Evolutionary conservation across 2,797 vertebrate genomes (phyloP), one percentile per base, ranked within the genome.

Genomic region (Sebastes matsubarae): DNA sequence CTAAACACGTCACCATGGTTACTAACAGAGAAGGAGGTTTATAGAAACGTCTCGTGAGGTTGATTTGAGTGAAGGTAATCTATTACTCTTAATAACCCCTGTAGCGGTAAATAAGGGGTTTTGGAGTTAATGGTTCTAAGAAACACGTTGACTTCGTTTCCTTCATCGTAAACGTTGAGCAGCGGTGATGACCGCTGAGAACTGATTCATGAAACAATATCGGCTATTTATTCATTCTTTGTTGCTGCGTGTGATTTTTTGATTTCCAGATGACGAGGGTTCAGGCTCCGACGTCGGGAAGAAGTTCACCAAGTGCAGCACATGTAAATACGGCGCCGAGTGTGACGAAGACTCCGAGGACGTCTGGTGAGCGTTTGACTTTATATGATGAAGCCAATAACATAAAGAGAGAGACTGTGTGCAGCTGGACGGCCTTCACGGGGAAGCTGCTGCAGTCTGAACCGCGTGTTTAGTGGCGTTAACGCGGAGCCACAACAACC

Each of bases 291-390:
- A 98, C 82, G 94, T 93, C 6, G 96, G 96, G 87, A 97, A 96
- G 91, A 99, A 97, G 92, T 97, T 97, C 89, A 97, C 97, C 73
- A 99, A 97, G 90, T 99, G 97, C 87, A 97, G 97, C 84, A 97
- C 96, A 10, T 99, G 98, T 95, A 98, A 97, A 91, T 99, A 98
- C 0, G 98, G 98, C 83, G 97, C 98, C 0, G 98, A 99, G 86
- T 99, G 98, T 84, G 98, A 99, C 30, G 98, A 98, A 86, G 98
- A 99, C 94, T 97, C 97, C 0, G 98, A 99, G 93, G 98, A 97
- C 70, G 95, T 98, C 72, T 98, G 98, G 98, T 99, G 93, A 97
- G 97, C 20, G 14, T 50, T 42, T 42, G 13, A 42, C 13, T 38
- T 0, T 38, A 14, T 38, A 38, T 14, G 36, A 38, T 38, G 36